Evolutionary conservation across 35 echinoderm and acorn worm species (phyloP), one percentile per base, ranked within the genome.

Genomic region (Ophiothrix spiculata): DNA sequence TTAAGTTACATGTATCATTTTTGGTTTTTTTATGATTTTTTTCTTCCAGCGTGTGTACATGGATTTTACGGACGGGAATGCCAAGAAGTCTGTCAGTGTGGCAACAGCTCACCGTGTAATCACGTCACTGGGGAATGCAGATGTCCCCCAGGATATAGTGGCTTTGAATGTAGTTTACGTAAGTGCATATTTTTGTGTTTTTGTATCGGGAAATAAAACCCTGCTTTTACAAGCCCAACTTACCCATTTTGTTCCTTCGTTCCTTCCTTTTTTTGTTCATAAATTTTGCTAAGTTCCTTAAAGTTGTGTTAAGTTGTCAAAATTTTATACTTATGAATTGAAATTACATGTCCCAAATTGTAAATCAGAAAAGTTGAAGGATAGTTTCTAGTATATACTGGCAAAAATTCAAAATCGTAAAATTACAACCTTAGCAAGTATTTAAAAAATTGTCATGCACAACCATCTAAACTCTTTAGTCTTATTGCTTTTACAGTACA

Each of bases 101-200:
- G 86, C 32, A 60, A 38, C 31, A 90, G 84, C 33, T 88, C 88
- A 31, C 96, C 92, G 1, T 99, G 92, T 84, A 91, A 94, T 56
- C 92, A 94, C 75, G 87, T 99, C 8, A 94, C 96, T 0, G 96
- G 96, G 21, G 89, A 91, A 31, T 99, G 96, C 40, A 80, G 81
- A 0, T 99, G 96, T 56, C 92, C 96, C 12, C 29, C 89, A 1
- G 96, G 96, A 4, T 99, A 82, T 39, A 91, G 87, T 49, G 96
- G 96, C 25, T 74, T 41, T 14, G 92, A 99, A 37, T 99, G 96
- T 41, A 99, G 88, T 56, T 42, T 45, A 37, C 79, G 96, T 99
- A 85, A 94, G 91, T 97, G 64, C 64, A 2, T 1, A 73, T 74
- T 74, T 74, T 74, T 79, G 0, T 77, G 75, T 16, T 16, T 16